Evolutionary conservation across 2,797 vertebrate genomes (phyloP).

Genomic region (Parauchenoglanis punctatus): DNA sequence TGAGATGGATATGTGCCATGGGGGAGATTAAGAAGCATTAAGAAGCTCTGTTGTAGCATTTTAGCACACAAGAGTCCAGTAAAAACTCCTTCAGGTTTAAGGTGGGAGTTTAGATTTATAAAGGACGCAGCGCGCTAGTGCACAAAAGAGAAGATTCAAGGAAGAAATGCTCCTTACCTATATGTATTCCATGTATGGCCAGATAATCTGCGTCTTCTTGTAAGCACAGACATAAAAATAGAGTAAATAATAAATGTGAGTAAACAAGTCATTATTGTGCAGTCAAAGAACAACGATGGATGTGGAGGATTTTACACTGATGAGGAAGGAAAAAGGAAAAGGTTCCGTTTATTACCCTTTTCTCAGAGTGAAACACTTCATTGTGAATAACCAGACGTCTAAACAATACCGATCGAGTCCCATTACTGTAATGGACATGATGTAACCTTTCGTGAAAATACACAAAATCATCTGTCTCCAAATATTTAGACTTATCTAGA

Average conservation of each 20-base stretch:
- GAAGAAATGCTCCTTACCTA: constrained; percentile 40
- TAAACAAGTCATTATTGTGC: not conserved
- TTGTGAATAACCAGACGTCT: not conserved
- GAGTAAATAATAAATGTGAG: not conserved
- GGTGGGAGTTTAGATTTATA: not conserved
- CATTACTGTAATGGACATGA: not conserved
- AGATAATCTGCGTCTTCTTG: constrained; percentile 48
- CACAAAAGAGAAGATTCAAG: not conserved
- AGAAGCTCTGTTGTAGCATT: constrained; percentile 25
- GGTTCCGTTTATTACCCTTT: not conserved
- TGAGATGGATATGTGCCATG: constrained; percentile 36
- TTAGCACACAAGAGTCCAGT: not conserved
- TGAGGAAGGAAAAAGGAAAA: not conserved
- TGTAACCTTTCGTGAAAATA: not conserved
- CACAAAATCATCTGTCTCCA: not conserved
- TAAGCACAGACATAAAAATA: not conserved
- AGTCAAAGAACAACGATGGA: not conserved
- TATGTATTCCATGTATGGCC: constrained; percentile 50
- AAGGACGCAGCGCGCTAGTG: not conserved
- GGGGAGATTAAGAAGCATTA: constrained; percentile 9
- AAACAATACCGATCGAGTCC: not conserved
- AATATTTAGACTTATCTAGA: not conserved
- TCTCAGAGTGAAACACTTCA: not conserved
- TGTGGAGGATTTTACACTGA: not conserved
- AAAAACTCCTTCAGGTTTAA: not conserved